Percentiles rank a stretch among this genome's conserved stretches.
Evolutionary conservation across 1,140 invertebrate species (phyloP).

Genomic region (Drosophila tristis): DNA sequence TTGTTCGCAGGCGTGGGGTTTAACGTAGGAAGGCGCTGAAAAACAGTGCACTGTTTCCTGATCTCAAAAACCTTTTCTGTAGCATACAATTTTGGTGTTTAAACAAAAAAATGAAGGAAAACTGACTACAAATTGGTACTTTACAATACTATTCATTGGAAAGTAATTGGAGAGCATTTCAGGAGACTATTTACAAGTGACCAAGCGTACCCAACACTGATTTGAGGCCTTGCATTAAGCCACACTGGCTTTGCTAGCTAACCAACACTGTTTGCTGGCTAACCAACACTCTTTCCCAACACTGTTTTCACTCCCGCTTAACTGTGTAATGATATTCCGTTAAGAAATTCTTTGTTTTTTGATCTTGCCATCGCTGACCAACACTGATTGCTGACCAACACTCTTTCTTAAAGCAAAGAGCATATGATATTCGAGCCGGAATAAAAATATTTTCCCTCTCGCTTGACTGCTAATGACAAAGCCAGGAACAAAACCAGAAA

Average conservation of each 20-base stretch:
- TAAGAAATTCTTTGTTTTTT: too few species aligned
- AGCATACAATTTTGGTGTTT: slow-evolving; percentile 21
- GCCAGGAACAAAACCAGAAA: slow-evolving; percentile 36
- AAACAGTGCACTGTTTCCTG: slow-evolving; percentile 4
- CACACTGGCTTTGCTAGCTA: too few species aligned
- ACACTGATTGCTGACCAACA: not conserved
- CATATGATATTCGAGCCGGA: slow-evolving; percentile 13
- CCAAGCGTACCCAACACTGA: too few species aligned
- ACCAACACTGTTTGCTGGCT: too few species aligned
- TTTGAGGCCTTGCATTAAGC: too few species aligned
- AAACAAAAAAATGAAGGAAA: too few species aligned
- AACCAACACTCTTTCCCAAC: too few species aligned
- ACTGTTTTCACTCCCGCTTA: slow-evolving; percentile 29
- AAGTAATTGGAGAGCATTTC: too few species aligned
- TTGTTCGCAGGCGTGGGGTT: not conserved
- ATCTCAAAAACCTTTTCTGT: slow-evolving; percentile 5
- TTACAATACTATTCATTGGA: too few species aligned
- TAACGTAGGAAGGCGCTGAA: not conserved
- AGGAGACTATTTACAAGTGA: too few species aligned
- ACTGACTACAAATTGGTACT: too few species aligned
- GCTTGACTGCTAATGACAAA: slow-evolving; percentile 67
- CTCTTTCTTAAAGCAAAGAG: not conserved
- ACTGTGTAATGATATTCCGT: not conserved
- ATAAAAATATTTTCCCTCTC: slow-evolving; percentile 20
- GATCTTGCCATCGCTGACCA: not conserved